Conservation (phyloP, 2,113 vertebrate genomes). For the Grammomys dolichurus region DNA sequence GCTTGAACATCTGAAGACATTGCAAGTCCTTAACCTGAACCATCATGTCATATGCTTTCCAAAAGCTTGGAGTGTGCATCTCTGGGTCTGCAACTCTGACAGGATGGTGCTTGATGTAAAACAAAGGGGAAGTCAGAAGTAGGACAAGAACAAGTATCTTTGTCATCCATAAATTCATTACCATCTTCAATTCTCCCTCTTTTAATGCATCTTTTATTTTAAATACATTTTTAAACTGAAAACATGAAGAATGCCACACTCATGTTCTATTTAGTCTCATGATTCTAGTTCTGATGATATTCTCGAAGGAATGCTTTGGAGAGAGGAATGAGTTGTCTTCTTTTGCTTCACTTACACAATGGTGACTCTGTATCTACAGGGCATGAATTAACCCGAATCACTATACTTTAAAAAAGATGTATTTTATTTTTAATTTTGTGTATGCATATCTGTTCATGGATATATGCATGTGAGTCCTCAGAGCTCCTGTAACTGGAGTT, state of each 20-base stretch:
- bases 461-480: background rate
- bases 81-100: slow-evolving; percentile 31
- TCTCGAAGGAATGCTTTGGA: background rate
- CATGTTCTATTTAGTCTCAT: slow-evolving; percentile 19
- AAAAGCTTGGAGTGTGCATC: background rate
- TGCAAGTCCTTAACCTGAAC: slow-evolving; percentile 31
- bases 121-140: slow-evolving; percentile 58
- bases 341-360: slow-evolving; percentile 3
- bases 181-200: slow-evolving; percentile 28
- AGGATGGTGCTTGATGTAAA: slow-evolving; percentile 42
- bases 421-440: background rate
- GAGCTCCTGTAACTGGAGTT: too few relatives aligned
- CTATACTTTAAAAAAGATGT: background rate
- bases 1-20: background rate
- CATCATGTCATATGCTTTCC: background rate
- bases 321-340: slow-evolving; percentile 20
- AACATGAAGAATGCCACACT: slow-evolving; percentile 36
- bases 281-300: slow-evolving; percentile 48
- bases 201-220: slow-evolving; percentile 59
- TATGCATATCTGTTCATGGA: background rate
- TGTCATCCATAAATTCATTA: slow-evolving; percentile 67
- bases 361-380: background rate
- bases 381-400: background rate
- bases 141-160: slow-evolving; percentile 63
- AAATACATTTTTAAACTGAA: slow-evolving; percentile 61